Evolutionary conservation across 2,888 invertebrate genomes (phyloP).

Genomic region (Aporophyla lueneburgensis): DNA sequence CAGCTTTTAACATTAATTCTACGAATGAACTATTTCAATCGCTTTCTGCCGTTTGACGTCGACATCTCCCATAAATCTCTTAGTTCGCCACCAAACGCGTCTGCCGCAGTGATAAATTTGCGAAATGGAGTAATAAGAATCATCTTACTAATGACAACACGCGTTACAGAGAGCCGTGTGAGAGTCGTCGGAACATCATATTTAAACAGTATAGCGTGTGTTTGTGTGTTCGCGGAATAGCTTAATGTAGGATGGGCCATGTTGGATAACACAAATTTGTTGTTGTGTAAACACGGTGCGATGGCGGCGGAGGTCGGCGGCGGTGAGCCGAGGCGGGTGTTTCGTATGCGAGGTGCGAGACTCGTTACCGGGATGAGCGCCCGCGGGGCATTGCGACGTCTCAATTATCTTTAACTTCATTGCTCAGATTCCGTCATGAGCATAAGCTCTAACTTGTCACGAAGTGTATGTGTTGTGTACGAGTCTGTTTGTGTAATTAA

Average conservation of each 20-base stretch:
- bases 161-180: constrained; percentile 21
- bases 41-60: constrained; percentile 35
- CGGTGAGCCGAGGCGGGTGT: constrained; percentile 59
- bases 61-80: constrained; percentile 47
- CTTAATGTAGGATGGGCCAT: constrained; percentile 51
- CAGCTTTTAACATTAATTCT: constrained; percentile 26
- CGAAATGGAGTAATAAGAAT: constrained; percentile 49
- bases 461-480: constrained; percentile 64
- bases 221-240: constrained; percentile 42
- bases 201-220: constrained; percentile 36
- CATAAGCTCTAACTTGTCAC: constrained; percentile 77
- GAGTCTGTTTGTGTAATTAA: constrained; percentile 79
- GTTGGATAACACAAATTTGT: constrained; percentile 67
- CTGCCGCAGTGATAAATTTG: constrained; percentile 49
- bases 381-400: constrained; percentile 83
- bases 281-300: constrained; percentile 73
- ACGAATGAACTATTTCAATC: constrained; percentile 43
- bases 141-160: constrained; percentile 47
- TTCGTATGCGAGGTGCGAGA: constrained; percentile 83
- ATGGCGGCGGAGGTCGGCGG: constrained; percentile 37
- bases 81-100: constrained; percentile 46
- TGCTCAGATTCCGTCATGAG: constrained; percentile 80
- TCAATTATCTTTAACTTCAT: constrained; percentile 88
- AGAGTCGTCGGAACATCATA: constrained; percentile 20
- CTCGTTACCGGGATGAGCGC: constrained; percentile 80